Evolutionary conservation across 2,888 invertebrate genomes (phyloP).

Genomic region (Cecidostiba fungosa): DNA sequence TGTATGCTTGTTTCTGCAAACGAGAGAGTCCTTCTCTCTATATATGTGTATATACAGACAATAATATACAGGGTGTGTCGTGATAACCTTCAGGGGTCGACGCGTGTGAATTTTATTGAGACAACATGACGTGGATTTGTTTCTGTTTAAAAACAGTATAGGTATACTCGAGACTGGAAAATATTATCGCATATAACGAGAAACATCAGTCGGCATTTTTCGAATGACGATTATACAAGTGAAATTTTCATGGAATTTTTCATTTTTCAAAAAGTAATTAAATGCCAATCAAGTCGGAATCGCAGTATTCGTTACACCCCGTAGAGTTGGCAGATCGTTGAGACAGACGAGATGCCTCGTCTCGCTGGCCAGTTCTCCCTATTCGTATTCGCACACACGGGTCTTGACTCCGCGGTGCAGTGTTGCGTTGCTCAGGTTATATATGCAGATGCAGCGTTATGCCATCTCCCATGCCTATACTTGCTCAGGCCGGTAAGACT

Average conservation of each 20-base stretch:
- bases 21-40: neutral
- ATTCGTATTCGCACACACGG: conserved; percentile 19
- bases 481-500: neutral
- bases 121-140: neutral
- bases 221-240: too few relatives aligned
- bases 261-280: neutral
- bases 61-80: conserved; percentile 39
- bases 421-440: neutral
- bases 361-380: neutral
- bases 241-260: neutral
- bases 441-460: conserved; percentile 16
- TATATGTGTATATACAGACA: neutral
- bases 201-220: too few relatives aligned
- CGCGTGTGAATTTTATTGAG: neutral
- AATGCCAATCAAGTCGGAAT: neutral
- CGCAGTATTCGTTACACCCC: neutral
- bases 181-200: too few relatives aligned
- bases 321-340: neutral
- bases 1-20: neutral
- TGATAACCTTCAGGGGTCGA: conserved; percentile 12
- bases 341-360: neutral
- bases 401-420: too few relatives aligned
- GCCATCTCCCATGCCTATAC: neutral
- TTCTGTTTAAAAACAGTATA: too few relatives aligned
- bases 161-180: too few relatives aligned